Evolutionary conservation across 2,797 vertebrate genomes (phyloP).

Genomic region (Mergus octosetaceus): DNA sequence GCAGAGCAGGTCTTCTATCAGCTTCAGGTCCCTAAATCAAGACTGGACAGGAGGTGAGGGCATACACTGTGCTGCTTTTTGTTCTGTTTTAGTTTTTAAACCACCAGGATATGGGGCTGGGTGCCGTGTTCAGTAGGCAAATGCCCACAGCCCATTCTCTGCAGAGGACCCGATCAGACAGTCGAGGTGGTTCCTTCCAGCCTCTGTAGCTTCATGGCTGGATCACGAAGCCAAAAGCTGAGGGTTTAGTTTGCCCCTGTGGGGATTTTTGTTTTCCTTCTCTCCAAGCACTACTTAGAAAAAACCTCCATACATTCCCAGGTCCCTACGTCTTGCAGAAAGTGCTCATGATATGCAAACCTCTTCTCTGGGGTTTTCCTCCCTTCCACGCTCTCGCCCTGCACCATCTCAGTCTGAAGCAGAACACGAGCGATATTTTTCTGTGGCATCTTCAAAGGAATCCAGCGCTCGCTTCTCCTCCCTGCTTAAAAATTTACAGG

Average conservation of each 20-base stretch:
- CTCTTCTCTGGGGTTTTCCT: conserved; percentile 1
- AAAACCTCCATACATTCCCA: neutral
- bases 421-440: neutral
- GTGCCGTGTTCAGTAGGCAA: neutral
- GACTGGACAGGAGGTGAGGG: neutral
- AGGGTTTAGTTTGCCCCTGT: neutral
- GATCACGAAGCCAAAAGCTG: neutral
- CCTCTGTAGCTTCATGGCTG: neutral
- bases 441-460: conserved; percentile 20
- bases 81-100: neutral
- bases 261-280: neutral
- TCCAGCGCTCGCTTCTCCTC: neutral
- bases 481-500: conserved; percentile 34
- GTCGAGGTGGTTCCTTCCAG: neutral
- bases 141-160: neutral
- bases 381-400: neutral
- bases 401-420: neutral
- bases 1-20: neutral
- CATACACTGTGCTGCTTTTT: accelerated
- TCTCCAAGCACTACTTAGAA: neutral
- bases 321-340: neutral
- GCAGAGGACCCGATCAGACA: neutral
- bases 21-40: neutral
- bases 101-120: accelerated
- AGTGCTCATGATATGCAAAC: neutral